These are phyloP conservation scores for Oreortyx pictus DNA, from an alignment of 2,797 vertebrate species.

Conservation along the genomic window DNA sequence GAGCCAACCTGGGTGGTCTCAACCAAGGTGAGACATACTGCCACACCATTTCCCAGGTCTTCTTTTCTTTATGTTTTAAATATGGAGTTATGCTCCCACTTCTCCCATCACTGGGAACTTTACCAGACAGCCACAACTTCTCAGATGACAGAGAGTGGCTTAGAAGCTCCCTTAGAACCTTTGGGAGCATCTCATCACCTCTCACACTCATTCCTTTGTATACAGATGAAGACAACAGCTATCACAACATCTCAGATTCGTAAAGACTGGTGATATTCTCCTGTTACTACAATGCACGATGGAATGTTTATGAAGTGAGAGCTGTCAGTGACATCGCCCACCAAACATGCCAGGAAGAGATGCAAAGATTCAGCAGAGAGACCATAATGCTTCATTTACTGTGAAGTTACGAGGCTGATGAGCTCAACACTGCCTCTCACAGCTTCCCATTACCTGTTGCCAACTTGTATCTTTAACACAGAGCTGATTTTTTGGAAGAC, in stretches of 20 bases:
- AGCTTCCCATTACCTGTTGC: neutral
- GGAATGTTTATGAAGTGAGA: neutral
- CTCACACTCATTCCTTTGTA: neutral
- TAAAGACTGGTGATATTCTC: neutral
- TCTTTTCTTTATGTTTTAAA: too few relatives aligned
- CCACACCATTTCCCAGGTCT: neutral
- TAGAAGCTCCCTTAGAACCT: neutral
- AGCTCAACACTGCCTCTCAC: neutral
- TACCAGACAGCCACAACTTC: neutral
- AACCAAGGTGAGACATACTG: neutral
- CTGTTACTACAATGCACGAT: fast-evolving
- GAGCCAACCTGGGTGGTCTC: too few relatives aligned
- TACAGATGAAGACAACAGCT: neutral
- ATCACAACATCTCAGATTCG: neutral
- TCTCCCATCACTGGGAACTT: neutral
- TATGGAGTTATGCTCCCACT: neutral
- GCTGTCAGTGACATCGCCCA: neutral
- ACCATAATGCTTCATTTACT: neutral
- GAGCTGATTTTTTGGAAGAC: neutral
- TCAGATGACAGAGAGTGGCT: neutral
- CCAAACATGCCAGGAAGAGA: neutral
- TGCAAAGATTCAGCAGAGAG: neutral
- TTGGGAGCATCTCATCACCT: neutral
- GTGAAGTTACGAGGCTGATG: neutral
- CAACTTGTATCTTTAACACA: neutral